Conservation (phyloP, 1,140 invertebrate genomes). For the Portunus trituberculatus region DNA sequence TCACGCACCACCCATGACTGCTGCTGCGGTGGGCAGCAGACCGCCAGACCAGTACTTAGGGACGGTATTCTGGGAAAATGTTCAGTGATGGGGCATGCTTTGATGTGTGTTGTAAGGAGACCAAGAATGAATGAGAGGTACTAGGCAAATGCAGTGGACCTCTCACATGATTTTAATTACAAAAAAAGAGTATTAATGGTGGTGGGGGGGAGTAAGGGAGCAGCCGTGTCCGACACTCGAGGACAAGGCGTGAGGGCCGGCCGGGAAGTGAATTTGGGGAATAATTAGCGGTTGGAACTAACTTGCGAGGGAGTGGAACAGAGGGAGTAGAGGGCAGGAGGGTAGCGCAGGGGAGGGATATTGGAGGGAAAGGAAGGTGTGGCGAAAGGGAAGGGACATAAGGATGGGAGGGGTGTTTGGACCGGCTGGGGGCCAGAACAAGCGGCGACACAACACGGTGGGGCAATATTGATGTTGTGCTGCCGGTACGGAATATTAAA, state of each 20-base stretch:
- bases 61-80: no score
- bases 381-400: not conserved
- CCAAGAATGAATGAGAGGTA: not conserved
- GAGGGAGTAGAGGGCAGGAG: not conserved
- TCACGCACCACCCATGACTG: no score
- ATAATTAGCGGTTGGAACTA: not conserved
- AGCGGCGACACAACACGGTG: not conserved
- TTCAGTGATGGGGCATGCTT: no score
- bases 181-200: not conserved
- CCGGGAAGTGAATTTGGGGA: not conserved
- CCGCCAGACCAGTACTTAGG: no score
- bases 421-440: not conserved
- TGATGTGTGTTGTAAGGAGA: not conserved
- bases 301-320: not conserved
- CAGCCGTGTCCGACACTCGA: not conserved
- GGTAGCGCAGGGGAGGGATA: not conserved
- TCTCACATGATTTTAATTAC: not conserved
- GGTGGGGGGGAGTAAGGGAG: not conserved
- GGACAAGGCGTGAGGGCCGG: not conserved
- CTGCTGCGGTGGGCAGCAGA: no score
- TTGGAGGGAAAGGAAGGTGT: not conserved
- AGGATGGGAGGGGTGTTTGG: not conserved
- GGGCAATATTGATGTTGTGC: slow-evolving; percentile 2
- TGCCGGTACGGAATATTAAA: slow-evolving; percentile 22
- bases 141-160: not conserved